Evolutionary conservation across 2,797 vertebrate species (phyloP).

Genomic region (Silurus aristotelis): DNA sequence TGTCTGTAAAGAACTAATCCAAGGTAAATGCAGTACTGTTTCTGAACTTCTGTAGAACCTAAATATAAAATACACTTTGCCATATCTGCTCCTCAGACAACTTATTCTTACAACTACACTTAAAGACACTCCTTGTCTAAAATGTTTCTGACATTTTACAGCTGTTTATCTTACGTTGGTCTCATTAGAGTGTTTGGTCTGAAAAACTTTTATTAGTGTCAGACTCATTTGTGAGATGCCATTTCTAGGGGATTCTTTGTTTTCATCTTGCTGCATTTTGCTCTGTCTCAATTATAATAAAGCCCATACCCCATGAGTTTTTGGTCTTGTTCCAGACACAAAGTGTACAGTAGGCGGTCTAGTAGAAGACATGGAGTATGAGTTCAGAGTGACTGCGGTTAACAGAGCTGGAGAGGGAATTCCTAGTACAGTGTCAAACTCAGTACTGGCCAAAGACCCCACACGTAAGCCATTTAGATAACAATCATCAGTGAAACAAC

Average conservation of each 20-base stretch:
- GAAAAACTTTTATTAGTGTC: neutral
- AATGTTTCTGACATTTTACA: neutral
- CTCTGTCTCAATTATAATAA: neutral
- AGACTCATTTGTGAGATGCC: neutral
- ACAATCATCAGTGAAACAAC: neutral
- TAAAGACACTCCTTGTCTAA: neutral
- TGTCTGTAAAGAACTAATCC: slow-evolving; percentile 50
- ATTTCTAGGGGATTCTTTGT: neutral
- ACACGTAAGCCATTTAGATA: neutral
- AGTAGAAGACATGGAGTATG: slow-evolving; percentile 70
- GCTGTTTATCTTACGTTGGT: neutral
- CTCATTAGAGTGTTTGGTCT: neutral
- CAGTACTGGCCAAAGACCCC: neutral
- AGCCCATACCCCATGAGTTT: no score
- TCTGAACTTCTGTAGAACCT: neutral
- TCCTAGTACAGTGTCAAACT: slow-evolving; percentile 63
- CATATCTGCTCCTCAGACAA: neutral
- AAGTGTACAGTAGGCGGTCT: slow-evolving; percentile 41
- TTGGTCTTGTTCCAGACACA: neutral
- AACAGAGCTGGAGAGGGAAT: slow-evolving; percentile 66
- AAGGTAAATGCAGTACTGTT: neutral
- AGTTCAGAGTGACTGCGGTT: slow-evolving; percentile 69
- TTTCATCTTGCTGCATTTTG: neutral
- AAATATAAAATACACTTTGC: neutral
- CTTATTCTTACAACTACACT: neutral